Base-by-base conservation (phyloP, 92 coral and sea anemone species). In the Pocillopora meandrina region DNA sequence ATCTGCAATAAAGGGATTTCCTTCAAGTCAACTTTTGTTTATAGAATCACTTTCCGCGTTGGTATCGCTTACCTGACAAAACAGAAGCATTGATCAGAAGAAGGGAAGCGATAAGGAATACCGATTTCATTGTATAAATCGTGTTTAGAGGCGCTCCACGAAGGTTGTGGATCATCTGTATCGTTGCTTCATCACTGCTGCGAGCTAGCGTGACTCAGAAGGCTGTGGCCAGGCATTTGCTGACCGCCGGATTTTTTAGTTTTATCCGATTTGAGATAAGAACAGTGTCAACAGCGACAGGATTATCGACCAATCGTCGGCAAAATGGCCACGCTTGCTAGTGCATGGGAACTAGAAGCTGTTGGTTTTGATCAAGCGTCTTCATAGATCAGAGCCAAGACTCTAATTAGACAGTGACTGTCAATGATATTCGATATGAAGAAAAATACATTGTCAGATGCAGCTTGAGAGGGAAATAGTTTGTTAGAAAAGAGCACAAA, bases 61-160 rank as follows among this genome's bases (percentile, higher is more conserved):
- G 52, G 67, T 34, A 12, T 12, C n/a, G 35, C 85, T 81, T 23
- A 81, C 85, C 85, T 81, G 85, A 69, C 77, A 81, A 58, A 71
- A 70, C 23, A 16, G 59, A 33, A 34, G 77, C 65, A 20, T 81
- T 42, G 8, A 42, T 71, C 15, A 81, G 60, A 71, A 81, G 60
- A 26, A 81, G 71, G 17, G 59, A 71, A 34, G 85, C 85, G 18
- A 81, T 19, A 5, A 58, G 14, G 71, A 70, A 35, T 19, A 47
- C 75, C 8, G 68, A 33, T 23, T 71, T 81, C 85, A 81, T 81
- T 67, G 4, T 26, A 31, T 67, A 31, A 67, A 67, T 12, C 72
- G 72, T 31, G 35, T 19, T 33, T 69, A 42, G 8, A 42, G 52
- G 52, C 52, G 52, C 52, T 42, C 52, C 52, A 5, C 52, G 8